Percentiles rank a stretch among this genome's conserved stretches.
These are phyloP conservation scores for Esox masquinongy DNA, from an alignment of 2,797 vertebrate genomes.

Conservation along the genomic window DNA sequence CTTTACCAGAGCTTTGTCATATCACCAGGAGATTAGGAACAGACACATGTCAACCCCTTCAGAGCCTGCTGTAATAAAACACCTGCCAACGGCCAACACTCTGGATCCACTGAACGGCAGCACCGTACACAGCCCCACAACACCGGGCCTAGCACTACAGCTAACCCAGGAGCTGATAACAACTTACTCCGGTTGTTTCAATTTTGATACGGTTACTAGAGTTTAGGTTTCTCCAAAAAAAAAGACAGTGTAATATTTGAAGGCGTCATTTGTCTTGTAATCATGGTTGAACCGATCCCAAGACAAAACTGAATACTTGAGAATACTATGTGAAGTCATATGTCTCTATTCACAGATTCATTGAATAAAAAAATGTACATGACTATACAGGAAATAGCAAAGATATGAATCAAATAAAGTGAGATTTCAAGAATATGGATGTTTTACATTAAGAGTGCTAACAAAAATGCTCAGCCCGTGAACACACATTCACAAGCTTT, in stretches of 20 bases:
- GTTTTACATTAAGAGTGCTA: constrained; percentile 46
- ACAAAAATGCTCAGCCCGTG: constrained; percentile 24
- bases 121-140: constrained; percentile 41
- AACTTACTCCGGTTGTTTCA: neutral
- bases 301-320: constrained; percentile 11
- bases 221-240: constrained; percentile 24
- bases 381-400: constrained; percentile 37
- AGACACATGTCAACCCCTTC: constrained; percentile 69
- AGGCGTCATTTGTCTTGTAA: neutral
- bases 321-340: neutral
- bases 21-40: constrained; percentile 74
- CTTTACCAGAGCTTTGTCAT: constrained; percentile 76
- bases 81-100: constrained; percentile 67
- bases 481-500: constrained; percentile 55
- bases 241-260: neutral
- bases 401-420: constrained; percentile 44
- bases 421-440: constrained; percentile 42
- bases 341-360: constrained; percentile 25
- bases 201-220: neutral
- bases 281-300: neutral
- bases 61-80: constrained; percentile 71
- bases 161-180: neutral
- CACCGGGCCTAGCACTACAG: neutral
- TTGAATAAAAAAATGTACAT: neutral
- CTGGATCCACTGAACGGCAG: constrained; percentile 65